Evolutionary conservation across 2,113 vertebrate species (phyloP).

Genomic region (Pleuronectes platessa): DNA sequence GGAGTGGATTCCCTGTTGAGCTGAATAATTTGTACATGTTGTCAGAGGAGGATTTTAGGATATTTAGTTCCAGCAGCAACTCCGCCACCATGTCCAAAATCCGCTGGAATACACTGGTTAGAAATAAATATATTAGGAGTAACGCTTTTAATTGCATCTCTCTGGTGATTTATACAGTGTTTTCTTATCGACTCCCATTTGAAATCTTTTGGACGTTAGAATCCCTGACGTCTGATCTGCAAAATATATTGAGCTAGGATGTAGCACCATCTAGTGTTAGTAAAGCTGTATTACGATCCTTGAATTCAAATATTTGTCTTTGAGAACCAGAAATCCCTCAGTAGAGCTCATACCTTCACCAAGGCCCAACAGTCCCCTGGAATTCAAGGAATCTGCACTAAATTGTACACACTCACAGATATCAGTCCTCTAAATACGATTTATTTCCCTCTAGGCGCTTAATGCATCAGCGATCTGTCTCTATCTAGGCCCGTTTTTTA

Average conservation of each 20-base stretch:
- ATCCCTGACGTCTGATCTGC: neutral
- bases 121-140: neutral
- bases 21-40: neutral
- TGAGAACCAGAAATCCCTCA: neutral
- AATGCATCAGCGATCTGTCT: no score
- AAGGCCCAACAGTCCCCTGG: no score
- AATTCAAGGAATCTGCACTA: neutral
- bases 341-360: no score
- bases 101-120: neutral
- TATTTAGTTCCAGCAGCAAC: neutral
- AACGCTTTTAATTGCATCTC: neutral
- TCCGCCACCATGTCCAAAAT: neutral
- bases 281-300: neutral
- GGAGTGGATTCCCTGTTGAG: slow-evolving; percentile 17
- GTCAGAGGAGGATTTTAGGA: neutral
- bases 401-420: no score
- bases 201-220: neutral
- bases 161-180: no score
- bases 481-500: no score
- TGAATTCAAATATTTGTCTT: neutral
- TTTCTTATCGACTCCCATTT: neutral
- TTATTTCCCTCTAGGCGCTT: neutral
- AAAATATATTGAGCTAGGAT: neutral
- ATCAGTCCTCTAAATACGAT: no score
- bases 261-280: slow-evolving; percentile 49